phyloP scores from a whole-genome alignment of 2,888 invertebrate genomes.

The Ormyrus nitidulus region DNA sequence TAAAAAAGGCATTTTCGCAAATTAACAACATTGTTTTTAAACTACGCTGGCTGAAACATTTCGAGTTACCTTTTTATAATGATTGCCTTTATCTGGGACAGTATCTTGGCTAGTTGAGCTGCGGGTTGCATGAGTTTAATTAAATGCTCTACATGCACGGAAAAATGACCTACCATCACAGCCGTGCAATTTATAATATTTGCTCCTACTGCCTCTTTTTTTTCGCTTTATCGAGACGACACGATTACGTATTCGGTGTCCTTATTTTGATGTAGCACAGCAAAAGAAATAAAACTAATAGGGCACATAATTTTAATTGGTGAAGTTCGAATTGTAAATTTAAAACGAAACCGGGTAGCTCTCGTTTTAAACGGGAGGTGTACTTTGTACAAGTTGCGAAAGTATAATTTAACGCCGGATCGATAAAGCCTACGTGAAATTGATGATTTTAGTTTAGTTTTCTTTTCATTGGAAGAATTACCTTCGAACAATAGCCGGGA shows the following conservation, averaged over 20 bases:
- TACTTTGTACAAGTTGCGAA: too few relatives aligned
- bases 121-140: slow-evolving; percentile 28
- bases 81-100: neutral
- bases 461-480: neutral
- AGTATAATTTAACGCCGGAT: neutral
- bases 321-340: too few relatives aligned
- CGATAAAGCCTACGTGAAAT: neutral
- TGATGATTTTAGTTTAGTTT: neutral
- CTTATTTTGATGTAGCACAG: too few relatives aligned
- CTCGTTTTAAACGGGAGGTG: too few relatives aligned
- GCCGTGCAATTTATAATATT: slow-evolving; percentile 14
- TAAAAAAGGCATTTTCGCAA: neutral
- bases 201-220: neutral
- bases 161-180: slow-evolving; percentile 12
- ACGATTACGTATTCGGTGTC: too few relatives aligned
- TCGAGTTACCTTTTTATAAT: neutral
- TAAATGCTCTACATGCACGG: slow-evolving; percentile 18
- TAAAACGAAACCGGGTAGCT: too few relatives aligned
- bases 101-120: slow-evolving; percentile 14
- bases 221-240: too few relatives aligned
- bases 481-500: neutral
- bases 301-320: too few relatives aligned
- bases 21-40: slow-evolving; percentile 1
- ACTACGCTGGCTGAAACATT: neutral
- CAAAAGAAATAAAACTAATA: too few relatives aligned